Conservation (phyloP, 1,140 invertebrate genomes). For the Anagrus nilaparvatae region DNA sequence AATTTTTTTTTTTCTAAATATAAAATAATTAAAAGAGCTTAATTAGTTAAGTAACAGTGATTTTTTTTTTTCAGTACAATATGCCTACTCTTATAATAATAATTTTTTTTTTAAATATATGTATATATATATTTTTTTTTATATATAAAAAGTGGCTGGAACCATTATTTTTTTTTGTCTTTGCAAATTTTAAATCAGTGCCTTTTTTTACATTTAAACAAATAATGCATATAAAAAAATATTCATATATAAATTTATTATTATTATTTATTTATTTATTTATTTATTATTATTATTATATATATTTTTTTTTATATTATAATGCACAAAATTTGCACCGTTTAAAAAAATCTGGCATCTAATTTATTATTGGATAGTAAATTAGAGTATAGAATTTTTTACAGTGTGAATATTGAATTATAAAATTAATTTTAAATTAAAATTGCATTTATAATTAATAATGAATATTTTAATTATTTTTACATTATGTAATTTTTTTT, state of each 20-base stretch:
- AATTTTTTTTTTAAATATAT: too few relatives aligned
- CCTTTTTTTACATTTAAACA: background rate
- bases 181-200: background rate
- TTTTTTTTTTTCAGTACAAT: too few relatives aligned
- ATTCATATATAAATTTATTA: background rate
- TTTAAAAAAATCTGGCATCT: too few relatives aligned
- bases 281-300: background rate
- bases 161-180: slow-evolving; percentile 16
- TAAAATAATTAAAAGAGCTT: slow-evolving; percentile 44
- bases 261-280: background rate
- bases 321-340: too few relatives aligned
- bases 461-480: slow-evolving; percentile 7
- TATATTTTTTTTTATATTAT: slow-evolving; percentile 1
- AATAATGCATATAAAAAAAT: background rate
- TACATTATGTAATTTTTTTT: slow-evolving; percentile 12
- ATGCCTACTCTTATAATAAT: slow-evolving; percentile 28
- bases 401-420: too few relatives aligned
- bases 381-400: too few relatives aligned
- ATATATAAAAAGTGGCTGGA: slow-evolving; percentile 32
- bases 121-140: too few relatives aligned
- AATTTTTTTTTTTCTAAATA: slow-evolving; percentile 43
- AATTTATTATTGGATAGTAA: too few relatives aligned
- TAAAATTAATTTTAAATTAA: too few relatives aligned
- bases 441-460: too few relatives aligned
- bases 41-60: slow-evolving; percentile 39